phyloP scores from a whole-genome alignment of 2,113 vertebrate species.

The Chaenocephalus aceratus region DNA sequence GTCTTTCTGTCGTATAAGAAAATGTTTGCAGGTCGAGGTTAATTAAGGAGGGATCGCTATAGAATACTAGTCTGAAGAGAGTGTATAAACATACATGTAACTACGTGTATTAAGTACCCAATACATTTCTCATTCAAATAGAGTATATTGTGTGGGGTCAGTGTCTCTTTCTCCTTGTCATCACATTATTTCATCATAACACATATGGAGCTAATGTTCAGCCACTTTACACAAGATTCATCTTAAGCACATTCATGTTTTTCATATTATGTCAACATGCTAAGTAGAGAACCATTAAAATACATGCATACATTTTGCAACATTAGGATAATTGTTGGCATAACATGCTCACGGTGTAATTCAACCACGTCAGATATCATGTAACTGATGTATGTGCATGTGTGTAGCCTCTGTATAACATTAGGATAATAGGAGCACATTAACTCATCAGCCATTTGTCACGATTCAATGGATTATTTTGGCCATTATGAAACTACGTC shows the following conservation, averaged over 20 bases:
- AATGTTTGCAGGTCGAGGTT: neutral
- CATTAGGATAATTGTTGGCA: slow-evolving; percentile 27
- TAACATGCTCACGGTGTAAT: slow-evolving; percentile 29
- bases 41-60: neutral
- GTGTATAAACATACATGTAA: slow-evolving; percentile 1
- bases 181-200: neutral
- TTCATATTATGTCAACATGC: neutral
- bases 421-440: slow-evolving; percentile 49
- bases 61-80: too few species aligned
- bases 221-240: slow-evolving; percentile 12
- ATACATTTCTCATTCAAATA: slow-evolving; percentile 15
- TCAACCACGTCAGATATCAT: slow-evolving; percentile 21
- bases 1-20: neutral
- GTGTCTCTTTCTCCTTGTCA: neutral
- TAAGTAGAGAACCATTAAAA: neutral
- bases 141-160: neutral
- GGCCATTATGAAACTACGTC: slow-evolving; percentile 49
- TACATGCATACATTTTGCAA: neutral
- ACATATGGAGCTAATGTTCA: neutral
- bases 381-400: slow-evolving; percentile 26
- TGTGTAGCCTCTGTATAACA: slow-evolving; percentile 30
- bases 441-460: slow-evolving; percentile 58
- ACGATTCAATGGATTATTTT: slow-evolving; percentile 45
- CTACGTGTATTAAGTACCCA: neutral
- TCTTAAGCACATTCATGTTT: slow-evolving; percentile 10